phyloP scores from a whole-genome alignment of 1,140 invertebrate genomes.

The Bombus balteatus region DNA sequence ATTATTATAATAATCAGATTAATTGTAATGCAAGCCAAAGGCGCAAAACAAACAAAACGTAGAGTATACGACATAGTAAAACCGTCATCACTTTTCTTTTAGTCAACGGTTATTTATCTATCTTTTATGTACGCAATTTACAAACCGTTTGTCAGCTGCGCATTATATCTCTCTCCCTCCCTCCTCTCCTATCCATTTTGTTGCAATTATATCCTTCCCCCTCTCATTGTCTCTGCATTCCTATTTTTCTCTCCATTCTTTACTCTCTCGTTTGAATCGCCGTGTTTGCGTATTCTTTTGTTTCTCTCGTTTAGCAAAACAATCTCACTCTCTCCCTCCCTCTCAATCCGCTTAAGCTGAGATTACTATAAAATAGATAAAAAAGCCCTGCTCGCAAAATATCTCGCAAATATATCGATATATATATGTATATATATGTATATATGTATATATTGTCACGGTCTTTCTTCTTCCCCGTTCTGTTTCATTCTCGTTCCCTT shows the following conservation, averaged over 20 bases:
- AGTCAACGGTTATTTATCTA: constrained; percentile 65
- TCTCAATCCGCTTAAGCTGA: constrained; percentile 71
- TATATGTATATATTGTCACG: constrained; percentile 73
- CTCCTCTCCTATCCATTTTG: constrained; percentile 28
- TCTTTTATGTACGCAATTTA: constrained; percentile 71
- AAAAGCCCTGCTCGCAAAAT: constrained; percentile 78
- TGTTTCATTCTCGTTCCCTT: background rate
- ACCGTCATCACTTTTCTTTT: constrained; percentile 56
- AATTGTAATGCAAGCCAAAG: constrained; percentile 70
- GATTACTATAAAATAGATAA: constrained; percentile 79
- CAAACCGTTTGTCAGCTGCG: constrained; percentile 61
- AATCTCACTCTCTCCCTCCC: constrained; percentile 42
- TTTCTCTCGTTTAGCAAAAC: constrained; percentile 42
- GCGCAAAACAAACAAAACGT: constrained; percentile 71
- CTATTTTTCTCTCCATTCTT: constrained; percentile 29
- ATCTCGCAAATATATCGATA: constrained; percentile 74
- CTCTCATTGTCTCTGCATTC: constrained; percentile 19
- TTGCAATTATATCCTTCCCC: too few relatives aligned
- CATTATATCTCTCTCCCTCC: constrained; percentile 46
- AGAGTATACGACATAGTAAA: constrained; percentile 70
- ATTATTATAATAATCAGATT: constrained; percentile 62
- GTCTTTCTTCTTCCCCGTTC: constrained; percentile 15
- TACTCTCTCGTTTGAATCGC: background rate
- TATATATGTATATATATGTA: constrained; percentile 65
- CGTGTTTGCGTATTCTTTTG: constrained; percentile 49